A percentile compares a stretch with the other conserved stretches of the same genome.
Evolutionary conservation across 1,140 invertebrate genomes (phyloP).

Genomic region (Cephus cinctus): DNA sequence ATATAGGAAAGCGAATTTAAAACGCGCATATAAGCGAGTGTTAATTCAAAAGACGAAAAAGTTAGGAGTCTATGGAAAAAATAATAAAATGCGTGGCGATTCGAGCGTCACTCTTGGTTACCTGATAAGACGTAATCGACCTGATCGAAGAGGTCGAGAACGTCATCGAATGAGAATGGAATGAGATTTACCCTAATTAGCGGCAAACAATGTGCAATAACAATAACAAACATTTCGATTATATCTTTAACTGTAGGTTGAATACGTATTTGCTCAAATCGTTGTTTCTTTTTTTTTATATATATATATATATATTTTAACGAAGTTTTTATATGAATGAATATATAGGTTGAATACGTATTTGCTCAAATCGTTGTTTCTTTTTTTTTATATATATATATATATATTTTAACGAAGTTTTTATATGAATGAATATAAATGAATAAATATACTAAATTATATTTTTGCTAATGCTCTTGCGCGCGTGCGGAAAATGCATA

Average conservation of each 20-base stretch:
- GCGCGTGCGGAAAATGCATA: conserved; percentile 13
- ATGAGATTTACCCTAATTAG: conserved; percentile 19
- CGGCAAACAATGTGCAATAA: conserved; percentile 49
- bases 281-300: conserved; percentile 54
- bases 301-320: conserved; percentile 50
- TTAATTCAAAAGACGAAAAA: too few species aligned
- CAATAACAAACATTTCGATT: conserved; percentile 34
- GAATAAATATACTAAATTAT: conserved; percentile 45
- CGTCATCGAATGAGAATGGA: too few species aligned
- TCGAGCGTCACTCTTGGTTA: too few species aligned
- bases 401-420: conserved; percentile 52
- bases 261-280: conserved; percentile 50
- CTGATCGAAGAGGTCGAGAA: too few species aligned
- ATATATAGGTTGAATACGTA: conserved; percentile 28
- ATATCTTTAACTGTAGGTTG: conserved; percentile 34
- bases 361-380: conserved; percentile 54
- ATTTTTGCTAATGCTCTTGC: conserved; percentile 44
- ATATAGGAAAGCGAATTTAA: too few species aligned
- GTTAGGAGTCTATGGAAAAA: too few species aligned
- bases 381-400: too few species aligned
- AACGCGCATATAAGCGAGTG: too few species aligned
- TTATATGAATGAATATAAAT: conserved; percentile 37
- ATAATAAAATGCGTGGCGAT: too few species aligned
- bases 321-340: conserved; percentile 42
- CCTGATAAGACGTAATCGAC: too few species aligned